These are phyloP conservation scores for Allolobophora icterica DNA, from an alignment of 2,888 invertebrate genomes.

Conservation along the genomic window DNA sequence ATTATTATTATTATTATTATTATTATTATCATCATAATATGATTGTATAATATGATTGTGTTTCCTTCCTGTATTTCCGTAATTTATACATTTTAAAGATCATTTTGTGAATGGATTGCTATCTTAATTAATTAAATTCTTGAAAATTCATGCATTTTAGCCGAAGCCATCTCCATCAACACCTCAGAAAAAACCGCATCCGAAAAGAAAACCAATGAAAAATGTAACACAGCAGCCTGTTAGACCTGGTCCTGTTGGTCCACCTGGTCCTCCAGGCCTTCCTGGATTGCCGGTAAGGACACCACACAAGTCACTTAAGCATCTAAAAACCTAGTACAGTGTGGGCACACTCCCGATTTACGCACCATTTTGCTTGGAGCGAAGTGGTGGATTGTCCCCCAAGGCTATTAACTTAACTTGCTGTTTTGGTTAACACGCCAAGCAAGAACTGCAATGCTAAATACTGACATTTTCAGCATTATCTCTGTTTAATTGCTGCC, in stretches of 20 bases:
- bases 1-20: no score
- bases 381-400: no score
- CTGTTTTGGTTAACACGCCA: no score
- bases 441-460: no score
- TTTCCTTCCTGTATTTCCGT: no score
- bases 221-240: not conserved
- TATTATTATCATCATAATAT: no score
- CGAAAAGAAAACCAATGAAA: not conserved
- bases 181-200: not conserved
- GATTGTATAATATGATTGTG: no score
- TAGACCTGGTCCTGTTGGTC: conserved; percentile 26
- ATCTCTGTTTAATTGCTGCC: no score
- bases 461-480: no score
- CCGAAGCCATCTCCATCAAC: not conserved
- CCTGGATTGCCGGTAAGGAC: conserved; percentile 36
- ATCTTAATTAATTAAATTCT: not conserved
- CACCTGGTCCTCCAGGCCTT: conserved; percentile 37
- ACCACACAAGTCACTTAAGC: not conserved
- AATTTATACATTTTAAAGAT: conserved; percentile 6
- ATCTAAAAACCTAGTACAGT: not conserved
- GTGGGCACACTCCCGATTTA: no score
- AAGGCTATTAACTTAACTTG: no score
- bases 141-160: not conserved
- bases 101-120: not conserved
- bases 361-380: no score